Conservation (phyloP, 2,888 invertebrate species). For the Melinaea menophilus region DNA sequence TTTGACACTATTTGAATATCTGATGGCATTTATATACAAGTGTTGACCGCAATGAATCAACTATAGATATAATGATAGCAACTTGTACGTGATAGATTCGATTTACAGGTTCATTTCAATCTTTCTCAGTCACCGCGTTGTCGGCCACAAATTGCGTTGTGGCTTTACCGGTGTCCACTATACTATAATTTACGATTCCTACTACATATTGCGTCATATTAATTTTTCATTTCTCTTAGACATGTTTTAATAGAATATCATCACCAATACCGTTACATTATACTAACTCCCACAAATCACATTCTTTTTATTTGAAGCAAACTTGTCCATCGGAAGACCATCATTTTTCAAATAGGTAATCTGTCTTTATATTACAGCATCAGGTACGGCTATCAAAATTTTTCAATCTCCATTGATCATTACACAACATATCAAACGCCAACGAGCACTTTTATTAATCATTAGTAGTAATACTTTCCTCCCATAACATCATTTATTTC, state of each 20-base stretch:
- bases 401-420: slow-evolving; percentile 40
- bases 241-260: slow-evolving; percentile 3
- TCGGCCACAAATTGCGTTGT: slow-evolving; percentile 64
- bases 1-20: slow-evolving; percentile 14
- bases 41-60: slow-evolving; percentile 62
- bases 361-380: slow-evolving; percentile 27
- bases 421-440: slow-evolving; percentile 46
- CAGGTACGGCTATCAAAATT: slow-evolving; percentile 32
- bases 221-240: slow-evolving; percentile 6
- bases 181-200: slow-evolving; percentile 40
- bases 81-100: slow-evolving; percentile 69
- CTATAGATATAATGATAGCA: slow-evolving; percentile 60
- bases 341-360: slow-evolving; percentile 18
- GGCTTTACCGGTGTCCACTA: slow-evolving; percentile 61
- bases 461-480: slow-evolving; percentile 45
- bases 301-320: slow-evolving; percentile 16
- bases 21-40: not conserved
- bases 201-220: slow-evolving; percentile 10
- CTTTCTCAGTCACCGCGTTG: slow-evolving; percentile 54
- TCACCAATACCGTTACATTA: slow-evolving; percentile 2
- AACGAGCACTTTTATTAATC: slow-evolving; percentile 47
- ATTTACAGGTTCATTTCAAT: slow-evolving; percentile 73
- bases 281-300: slow-evolving; percentile 9
- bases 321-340: slow-evolving; percentile 9
- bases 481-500: slow-evolving; percentile 51